These are phyloP conservation scores for Conger conger DNA, from an alignment of 2,113 vertebrate genomes.

Conservation along the genomic window DNA sequence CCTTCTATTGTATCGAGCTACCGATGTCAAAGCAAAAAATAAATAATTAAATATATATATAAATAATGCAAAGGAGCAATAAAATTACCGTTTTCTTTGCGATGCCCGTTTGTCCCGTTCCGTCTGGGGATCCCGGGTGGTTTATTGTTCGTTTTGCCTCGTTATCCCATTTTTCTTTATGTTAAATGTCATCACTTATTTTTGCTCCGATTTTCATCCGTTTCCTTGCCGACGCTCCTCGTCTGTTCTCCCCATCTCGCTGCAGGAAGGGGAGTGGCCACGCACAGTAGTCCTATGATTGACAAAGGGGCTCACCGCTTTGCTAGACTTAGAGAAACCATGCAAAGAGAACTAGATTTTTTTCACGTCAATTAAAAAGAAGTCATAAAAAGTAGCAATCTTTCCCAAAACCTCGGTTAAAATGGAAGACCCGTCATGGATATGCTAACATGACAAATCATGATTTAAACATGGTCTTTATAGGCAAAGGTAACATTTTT, in stretches of 20 bases:
- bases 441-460: background rate
- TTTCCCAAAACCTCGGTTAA: background rate
- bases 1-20: slow-evolving; percentile 60
- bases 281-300: slow-evolving; percentile 39
- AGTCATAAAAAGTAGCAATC: background rate
- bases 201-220: slow-evolving; percentile 35
- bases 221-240: slow-evolving; percentile 47
- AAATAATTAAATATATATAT: slow-evolving; percentile 2
- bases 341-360: background rate
- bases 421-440: background rate
- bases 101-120: slow-evolving; percentile 15
- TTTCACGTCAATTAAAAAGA: background rate
- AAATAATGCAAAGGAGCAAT: slow-evolving; percentile 24
- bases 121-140: background rate
- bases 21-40: slow-evolving; percentile 44
- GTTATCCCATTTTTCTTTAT: slow-evolving; percentile 53
- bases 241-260: slow-evolving; percentile 55
- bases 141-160: background rate
- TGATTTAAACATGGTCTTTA: background rate
- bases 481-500: background rate
- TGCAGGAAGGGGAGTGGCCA: slow-evolving; percentile 70
- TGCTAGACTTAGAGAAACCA: slow-evolving; percentile 80
- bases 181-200: slow-evolving; percentile 3
- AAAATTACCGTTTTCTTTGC: slow-evolving; percentile 9
- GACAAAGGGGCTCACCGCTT: slow-evolving; percentile 35